Base-by-base conservation (phyloP, 2,797 vertebrate genomes). In the Schizopygopsis pylzovi region DNA sequence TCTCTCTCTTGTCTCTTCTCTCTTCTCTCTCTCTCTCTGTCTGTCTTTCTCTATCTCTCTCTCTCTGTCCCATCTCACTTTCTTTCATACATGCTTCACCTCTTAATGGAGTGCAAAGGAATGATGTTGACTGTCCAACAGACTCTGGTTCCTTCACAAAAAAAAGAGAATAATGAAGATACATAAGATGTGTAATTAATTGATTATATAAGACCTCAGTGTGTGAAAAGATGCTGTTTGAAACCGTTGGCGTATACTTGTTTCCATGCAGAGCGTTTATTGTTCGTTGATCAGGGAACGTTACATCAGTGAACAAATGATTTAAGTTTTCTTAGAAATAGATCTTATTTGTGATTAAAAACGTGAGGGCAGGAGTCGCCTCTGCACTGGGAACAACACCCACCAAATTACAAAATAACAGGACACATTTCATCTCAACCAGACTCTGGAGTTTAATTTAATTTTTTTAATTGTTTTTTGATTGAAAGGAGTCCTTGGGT, bases 201-300 rank as follows among this genome's bases (percentile, higher is more conserved):
- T 93, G 93, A 95, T 93, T 93, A 95, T 93, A 93, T 90, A 90
- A 85, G 88, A 95, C 91, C 91, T 90, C 90, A 61, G 86, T 93
- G 92, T 88, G 92, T 95, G 94, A 92, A 92, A 91, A 93, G 90
- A 94, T 92, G 89, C 94, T 93, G 94, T 95, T 95, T 94, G 93
- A 95, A 92, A 94, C 94, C 94, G 94, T 93, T 93, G 91, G 93
- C 94, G 93, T 95, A 93, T 95, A 93, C 90, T 95, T 94, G 94
- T 94, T 94, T 94, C 93, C 94, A 94, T 92, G 91, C 93, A 91
- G 94, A 93, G 81, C 88, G 84, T 93, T 87, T 93, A 89, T 92
- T 92, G 92, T 93, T 93, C 88, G 90, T 88, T 91, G 91, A 92
- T 94, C 92, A 90, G 93, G 92, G 91, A 89, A 92, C 22, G 91